Conservation (phyloP, 2,888 invertebrate species). For the Drosophila borealis region DNA sequence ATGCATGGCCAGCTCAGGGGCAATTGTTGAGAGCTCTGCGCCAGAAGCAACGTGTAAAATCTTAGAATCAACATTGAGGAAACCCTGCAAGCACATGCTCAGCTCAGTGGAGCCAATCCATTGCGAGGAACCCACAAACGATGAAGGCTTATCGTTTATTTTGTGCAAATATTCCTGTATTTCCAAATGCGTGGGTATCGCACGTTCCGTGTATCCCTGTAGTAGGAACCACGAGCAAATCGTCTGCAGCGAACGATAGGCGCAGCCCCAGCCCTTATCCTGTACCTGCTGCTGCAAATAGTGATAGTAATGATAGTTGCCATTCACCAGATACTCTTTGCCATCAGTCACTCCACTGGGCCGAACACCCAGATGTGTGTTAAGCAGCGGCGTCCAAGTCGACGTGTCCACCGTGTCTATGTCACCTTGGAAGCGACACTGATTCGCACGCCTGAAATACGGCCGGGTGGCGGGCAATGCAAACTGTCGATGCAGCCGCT, state of each 20-base stretch:
- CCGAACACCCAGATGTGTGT: slow-evolving; percentile 89
- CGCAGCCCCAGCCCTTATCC: slow-evolving; percentile 99
- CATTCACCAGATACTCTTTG: slow-evolving; percentile 88
- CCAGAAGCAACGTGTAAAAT: slow-evolving; percentile 95
- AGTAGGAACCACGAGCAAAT: slow-evolving; percentile 97
- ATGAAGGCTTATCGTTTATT: slow-evolving; percentile 95
- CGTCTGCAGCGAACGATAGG: slow-evolving; percentile 98
- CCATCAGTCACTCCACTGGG: slow-evolving; percentile 85
- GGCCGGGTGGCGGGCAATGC: slow-evolving; percentile 89
- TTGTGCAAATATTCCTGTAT: slow-evolving; percentile 97
- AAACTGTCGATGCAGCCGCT: slow-evolving; percentile 89
- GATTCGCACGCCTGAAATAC: slow-evolving; percentile 90
- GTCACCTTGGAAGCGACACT: slow-evolving; percentile 86
- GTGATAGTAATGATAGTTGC: slow-evolving; percentile 97
- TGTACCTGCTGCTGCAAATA: slow-evolving; percentile 97
- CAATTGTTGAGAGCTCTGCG: slow-evolving; percentile 91
- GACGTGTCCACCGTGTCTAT: slow-evolving; percentile 70
- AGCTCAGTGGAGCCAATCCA: slow-evolving; percentile 99
- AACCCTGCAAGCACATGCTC: slow-evolving; percentile 94
- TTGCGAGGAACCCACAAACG: slow-evolving; percentile 95
- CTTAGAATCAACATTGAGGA: slow-evolving; percentile 91
- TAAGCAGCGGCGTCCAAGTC: slow-evolving; percentile 86
- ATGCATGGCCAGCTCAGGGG: slow-evolving; percentile 94
- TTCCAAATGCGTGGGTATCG: slow-evolving; percentile 92
- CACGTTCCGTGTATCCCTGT: slow-evolving; percentile 91